These are phyloP conservation scores for Melitaea cinxia DNA, from an alignment of 1,140 invertebrate species.

Conservation along the genomic window DNA sequence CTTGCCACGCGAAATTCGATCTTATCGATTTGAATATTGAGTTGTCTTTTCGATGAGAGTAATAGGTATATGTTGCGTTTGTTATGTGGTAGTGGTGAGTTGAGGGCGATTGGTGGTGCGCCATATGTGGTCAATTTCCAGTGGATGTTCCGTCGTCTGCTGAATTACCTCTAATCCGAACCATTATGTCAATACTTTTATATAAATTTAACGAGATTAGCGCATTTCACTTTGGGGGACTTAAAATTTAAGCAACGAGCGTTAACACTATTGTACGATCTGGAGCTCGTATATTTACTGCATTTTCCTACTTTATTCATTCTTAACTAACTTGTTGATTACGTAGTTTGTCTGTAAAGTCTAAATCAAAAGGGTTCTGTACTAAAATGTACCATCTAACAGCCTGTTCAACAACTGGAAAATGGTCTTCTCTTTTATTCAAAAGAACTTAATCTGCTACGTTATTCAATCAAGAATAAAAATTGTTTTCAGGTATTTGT, in stretches of 20 bases:
- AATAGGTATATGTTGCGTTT: background rate
- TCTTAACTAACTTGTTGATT: background rate
- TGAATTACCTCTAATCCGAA: constrained; percentile 67
- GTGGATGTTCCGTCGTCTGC: constrained; percentile 50
- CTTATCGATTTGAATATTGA: background rate
- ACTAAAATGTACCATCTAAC: no score
- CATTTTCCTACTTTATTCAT: background rate
- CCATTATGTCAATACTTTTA: constrained; percentile 68
- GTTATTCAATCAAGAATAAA: no score
- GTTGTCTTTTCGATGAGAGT: constrained; percentile 1
- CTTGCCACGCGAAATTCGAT: background rate
- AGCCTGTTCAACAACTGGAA: no score
- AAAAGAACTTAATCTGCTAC: no score
- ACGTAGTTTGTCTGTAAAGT: no score
- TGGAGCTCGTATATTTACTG: background rate
- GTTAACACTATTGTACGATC: background rate
- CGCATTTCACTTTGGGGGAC: constrained; percentile 27
- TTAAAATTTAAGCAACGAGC: background rate
- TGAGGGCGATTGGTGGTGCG: constrained; percentile 39
- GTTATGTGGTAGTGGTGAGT: constrained; percentile 6
- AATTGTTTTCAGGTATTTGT: no score
- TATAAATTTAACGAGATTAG: constrained; percentile 63
- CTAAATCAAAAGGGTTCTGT: no score
- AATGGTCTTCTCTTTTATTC: no score
- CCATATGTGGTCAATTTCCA: constrained; percentile 74